Evolutionary conservation across 2,113 vertebrate genomes (phyloP), one percentile per base, ranked within the genome.

Genomic region (Oncorhynchus masou): DNA sequence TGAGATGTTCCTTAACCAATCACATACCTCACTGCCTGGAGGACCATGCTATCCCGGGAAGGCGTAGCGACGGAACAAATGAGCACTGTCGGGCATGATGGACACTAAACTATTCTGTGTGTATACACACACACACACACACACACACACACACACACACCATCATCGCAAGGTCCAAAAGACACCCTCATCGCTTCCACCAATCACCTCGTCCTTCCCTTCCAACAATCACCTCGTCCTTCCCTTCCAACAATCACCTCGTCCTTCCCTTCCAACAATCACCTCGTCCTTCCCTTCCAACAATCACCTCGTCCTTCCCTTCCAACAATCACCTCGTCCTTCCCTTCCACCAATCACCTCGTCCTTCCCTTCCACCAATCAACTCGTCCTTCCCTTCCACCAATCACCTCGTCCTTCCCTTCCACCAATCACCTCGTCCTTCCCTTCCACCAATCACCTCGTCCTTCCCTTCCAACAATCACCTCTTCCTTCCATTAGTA

Each of bases 21-120:
- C 39, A 45, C 39, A 45, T 11, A 16, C 16, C 25, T 39, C 34
- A 69, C 45, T 73, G 74, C 70, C 73, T 76, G 77, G 74, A 75
- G 74, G 76, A 83, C 74, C 77, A 79, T 16, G 25, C 71, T 74
- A 31, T 59, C 49, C 22, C 45, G 72, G 72, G 31, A 45, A 45
- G 39, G 39, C 39, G 11, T 45, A 45, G 39, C 39, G 9, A 11
- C 39, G 45, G 15, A 19, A 76, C 74, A 24, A 15, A 59, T 22
- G 1, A 19, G 25, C 29, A 60, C 9, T 45, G 39, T 45, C 39
- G 39, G 39, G 39, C 9, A 45, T 45, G 9, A 45, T 45, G 39
- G 39, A 45, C 9, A 11, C 39, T 45, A 45, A 9, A 11, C 39
- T 45, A 11, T 45, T 45, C 9, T 45, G 39, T 45, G 8, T 9